Evolutionary conservation across 2,797 vertebrate genomes (phyloP).

Genomic region (Enteromius radiatus): DNA sequence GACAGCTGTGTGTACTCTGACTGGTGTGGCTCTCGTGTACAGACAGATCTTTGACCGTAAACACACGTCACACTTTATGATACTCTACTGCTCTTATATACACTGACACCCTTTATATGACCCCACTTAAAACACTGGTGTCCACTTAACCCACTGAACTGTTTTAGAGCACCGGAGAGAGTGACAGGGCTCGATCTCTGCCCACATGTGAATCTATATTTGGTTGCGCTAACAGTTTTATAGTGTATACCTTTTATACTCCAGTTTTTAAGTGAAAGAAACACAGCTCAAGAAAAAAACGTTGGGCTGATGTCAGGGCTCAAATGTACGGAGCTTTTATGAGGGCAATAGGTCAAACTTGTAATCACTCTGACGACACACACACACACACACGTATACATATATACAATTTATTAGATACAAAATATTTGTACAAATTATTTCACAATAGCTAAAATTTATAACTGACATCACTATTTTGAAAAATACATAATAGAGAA

Average conservation of each 20-base stretch:
- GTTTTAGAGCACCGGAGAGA: slow-evolving; percentile 18
- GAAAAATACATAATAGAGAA: no score
- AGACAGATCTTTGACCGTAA: slow-evolving; percentile 46
- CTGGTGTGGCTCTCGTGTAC: slow-evolving; percentile 16
- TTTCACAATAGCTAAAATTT: no score
- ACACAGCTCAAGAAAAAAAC: not conserved
- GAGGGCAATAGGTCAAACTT: not conserved
- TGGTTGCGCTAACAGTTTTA: not conserved
- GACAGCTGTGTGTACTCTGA: slow-evolving; percentile 31
- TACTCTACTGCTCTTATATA: slow-evolving; percentile 2
- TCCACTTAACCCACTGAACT: slow-evolving; percentile 25
- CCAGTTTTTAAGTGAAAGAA: not conserved
- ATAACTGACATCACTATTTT: no score
- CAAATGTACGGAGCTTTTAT: not conserved
- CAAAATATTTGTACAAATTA: no score
- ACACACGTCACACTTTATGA: slow-evolving; percentile 19
- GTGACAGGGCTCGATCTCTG: not conserved
- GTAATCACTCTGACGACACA: not conserved
- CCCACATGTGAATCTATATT: not conserved
- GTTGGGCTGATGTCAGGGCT: not conserved
- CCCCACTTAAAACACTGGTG: not conserved
- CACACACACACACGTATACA: no score
- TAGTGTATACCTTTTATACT: not conserved
- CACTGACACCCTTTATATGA: not conserved
- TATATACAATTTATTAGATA: no score